phyloP scores from a whole-genome alignment of 2,888 invertebrate genomes.

The Leptinotarsa juncta region DNA sequence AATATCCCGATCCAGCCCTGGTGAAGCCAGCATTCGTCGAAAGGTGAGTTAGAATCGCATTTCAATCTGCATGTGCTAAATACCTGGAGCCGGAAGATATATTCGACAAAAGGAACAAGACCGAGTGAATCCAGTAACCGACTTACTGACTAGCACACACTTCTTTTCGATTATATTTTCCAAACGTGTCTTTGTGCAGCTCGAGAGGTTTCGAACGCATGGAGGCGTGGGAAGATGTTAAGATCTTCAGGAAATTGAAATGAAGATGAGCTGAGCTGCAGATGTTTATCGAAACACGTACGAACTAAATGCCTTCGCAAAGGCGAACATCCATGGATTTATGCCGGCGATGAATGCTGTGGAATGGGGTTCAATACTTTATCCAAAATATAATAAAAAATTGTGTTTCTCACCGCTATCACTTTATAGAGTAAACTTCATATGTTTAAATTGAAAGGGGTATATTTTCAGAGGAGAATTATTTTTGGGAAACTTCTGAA shows the following conservation, averaged over 20 bases:
- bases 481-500: too few relatives aligned
- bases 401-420: too few relatives aligned
- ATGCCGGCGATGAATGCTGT: too few relatives aligned
- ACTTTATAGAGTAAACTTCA: too few relatives aligned
- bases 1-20: constrained; percentile 19
- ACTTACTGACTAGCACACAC: constrained; percentile 30
- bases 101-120: constrained; percentile 34
- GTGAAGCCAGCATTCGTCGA: constrained; percentile 32
- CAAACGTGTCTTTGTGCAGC: constrained; percentile 31
- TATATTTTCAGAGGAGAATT: too few relatives aligned
- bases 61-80: constrained; percentile 46
- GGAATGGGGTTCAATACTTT: too few relatives aligned
- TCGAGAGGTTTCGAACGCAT: constrained; percentile 27
- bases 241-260: constrained; percentile 30
- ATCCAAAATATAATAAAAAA: too few relatives aligned
- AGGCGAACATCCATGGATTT: not conserved
- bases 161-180: constrained; percentile 31
- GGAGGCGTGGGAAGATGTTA: constrained; percentile 27
- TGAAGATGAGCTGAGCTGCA: constrained; percentile 17
- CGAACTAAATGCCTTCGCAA: constrained; percentile 4
- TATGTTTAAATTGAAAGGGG: too few relatives aligned
- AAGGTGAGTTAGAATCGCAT: constrained; percentile 40
- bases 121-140: constrained; percentile 28
- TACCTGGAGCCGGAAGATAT: constrained; percentile 23
- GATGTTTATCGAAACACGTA: constrained; percentile 26